Evolutionary conservation across 1,140 invertebrate species (phyloP).

Genomic region (Paraescarpia echinospica): DNA sequence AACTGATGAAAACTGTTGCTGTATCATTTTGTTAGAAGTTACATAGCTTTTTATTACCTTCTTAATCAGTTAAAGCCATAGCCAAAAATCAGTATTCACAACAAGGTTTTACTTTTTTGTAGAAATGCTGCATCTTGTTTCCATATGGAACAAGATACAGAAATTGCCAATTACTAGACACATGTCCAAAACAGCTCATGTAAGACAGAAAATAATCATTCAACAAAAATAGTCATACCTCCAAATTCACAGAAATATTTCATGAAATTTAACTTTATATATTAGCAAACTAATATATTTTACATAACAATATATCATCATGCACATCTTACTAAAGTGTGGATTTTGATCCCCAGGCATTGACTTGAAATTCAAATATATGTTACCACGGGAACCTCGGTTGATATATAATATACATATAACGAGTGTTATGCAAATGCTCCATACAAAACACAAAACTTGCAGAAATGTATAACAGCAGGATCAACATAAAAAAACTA

Average conservation of each 20-base stretch:
- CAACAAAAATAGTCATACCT: neutral
- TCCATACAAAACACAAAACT: neutral
- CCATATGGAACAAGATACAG: too few relatives aligned
- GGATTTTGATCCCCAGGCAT: neutral
- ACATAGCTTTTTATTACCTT: neutral
- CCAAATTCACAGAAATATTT: neutral
- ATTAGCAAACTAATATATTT: neutral
- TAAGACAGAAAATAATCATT: neutral
- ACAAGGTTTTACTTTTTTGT: neutral
- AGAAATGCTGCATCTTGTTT: neutral
- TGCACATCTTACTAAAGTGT: neutral
- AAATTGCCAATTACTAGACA: neutral
- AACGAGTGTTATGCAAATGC: neutral
- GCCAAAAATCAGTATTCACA: neutral
- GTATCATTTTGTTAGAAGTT: neutral
- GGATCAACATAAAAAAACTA: neutral
- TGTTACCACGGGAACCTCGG: neutral
- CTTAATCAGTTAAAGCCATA: neutral
- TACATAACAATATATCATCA: too few relatives aligned
- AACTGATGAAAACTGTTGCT: neutral
- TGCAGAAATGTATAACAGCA: neutral
- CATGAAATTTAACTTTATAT: neutral
- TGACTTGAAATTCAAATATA: neutral
- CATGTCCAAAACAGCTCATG: neutral
- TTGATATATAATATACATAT: neutral